phyloP scores from a whole-genome alignment of 2,888 invertebrate genomes.

The Latheticus oryzae region DNA sequence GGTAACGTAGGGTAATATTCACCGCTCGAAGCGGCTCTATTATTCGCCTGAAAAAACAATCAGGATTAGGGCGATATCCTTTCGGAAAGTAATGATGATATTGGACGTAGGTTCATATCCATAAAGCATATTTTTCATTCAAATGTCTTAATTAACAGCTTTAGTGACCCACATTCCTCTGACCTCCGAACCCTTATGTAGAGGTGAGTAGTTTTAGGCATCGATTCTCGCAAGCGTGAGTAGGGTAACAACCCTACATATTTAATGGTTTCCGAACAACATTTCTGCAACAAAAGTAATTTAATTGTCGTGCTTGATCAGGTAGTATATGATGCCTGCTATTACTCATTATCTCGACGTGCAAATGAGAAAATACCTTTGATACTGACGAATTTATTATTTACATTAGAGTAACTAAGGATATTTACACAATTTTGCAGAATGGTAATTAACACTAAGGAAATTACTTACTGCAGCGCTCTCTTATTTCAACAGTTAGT shows the following conservation, averaged over 20 bases:
- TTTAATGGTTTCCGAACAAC: constrained; percentile 29
- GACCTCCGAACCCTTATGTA: constrained; percentile 22
- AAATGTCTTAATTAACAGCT: constrained; percentile 28
- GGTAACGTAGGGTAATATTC: constrained; percentile 51
- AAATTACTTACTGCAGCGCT: too few relatives aligned
- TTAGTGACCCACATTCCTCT: constrained; percentile 20
- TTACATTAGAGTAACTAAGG: too few relatives aligned
- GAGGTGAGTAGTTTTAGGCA: constrained; percentile 27
- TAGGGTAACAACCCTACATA: constrained; percentile 30
- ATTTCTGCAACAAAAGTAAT: constrained; percentile 31
- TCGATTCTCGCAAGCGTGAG: constrained; percentile 29
- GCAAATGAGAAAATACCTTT: constrained; percentile 27
- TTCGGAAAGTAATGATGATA: too few relatives aligned
- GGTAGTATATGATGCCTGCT: constrained; percentile 27
- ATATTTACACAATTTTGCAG: too few relatives aligned
- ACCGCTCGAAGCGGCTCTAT: too few relatives aligned
- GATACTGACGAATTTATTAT: constrained; percentile 39
- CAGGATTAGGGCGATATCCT: too few relatives aligned
- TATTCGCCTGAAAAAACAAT: too few relatives aligned
- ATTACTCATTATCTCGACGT: constrained; percentile 30
- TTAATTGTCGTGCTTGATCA: constrained; percentile 36
- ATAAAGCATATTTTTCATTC: constrained; percentile 20
- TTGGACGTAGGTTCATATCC: too few relatives aligned
- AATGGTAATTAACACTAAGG: too few relatives aligned
- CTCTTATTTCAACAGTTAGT: too few relatives aligned